A percentile compares a stretch with the other conserved stretches of the same genome.
These are phyloP conservation scores for Tupiocoris notatus DNA, from an alignment of 2,888 invertebrate genomes.

Conservation along the genomic window DNA sequence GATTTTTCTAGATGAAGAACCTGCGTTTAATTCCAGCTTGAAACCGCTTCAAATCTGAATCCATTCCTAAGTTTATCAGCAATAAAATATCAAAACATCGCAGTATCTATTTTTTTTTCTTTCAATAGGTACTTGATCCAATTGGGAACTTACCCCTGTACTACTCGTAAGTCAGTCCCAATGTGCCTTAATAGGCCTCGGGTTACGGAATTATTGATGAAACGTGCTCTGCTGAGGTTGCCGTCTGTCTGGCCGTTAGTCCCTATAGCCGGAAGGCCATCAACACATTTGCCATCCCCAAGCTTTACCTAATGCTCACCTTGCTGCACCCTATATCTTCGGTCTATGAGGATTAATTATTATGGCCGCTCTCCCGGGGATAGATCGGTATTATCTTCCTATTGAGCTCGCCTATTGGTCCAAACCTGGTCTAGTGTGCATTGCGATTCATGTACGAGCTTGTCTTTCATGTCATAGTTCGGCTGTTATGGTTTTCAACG, in stretches of 20 bases:
- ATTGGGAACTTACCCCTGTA: too few species aligned
- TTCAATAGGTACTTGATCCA: conserved; percentile 8
- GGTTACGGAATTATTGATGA: not conserved
- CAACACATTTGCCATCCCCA: not conserved
- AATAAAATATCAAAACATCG: too few species aligned
- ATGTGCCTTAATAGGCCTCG: too few species aligned
- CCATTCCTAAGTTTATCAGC: too few species aligned
- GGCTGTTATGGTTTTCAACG: too few species aligned
- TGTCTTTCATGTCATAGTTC: too few species aligned
- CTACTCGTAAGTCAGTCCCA: too few species aligned
- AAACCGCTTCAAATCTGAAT: too few species aligned
- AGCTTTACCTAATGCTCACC: not conserved
- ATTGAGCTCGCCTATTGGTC: not conserved
- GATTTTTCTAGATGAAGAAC: too few species aligned
- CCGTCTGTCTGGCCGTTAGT: not conserved
- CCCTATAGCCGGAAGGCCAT: not conserved
- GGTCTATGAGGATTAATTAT: not conserved
- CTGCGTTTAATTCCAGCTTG: too few species aligned
- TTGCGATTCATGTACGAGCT: too few species aligned
- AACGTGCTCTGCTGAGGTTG: not conserved
- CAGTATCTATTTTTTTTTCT: too few species aligned
- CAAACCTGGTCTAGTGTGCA: not conserved
- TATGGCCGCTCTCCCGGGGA: not conserved
- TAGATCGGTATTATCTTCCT: not conserved
- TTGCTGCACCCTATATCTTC: not conserved